Evolutionary conservation across 2,888 invertebrate species (phyloP).

Genomic region (Glyphotaelius pellucidus): DNA sequence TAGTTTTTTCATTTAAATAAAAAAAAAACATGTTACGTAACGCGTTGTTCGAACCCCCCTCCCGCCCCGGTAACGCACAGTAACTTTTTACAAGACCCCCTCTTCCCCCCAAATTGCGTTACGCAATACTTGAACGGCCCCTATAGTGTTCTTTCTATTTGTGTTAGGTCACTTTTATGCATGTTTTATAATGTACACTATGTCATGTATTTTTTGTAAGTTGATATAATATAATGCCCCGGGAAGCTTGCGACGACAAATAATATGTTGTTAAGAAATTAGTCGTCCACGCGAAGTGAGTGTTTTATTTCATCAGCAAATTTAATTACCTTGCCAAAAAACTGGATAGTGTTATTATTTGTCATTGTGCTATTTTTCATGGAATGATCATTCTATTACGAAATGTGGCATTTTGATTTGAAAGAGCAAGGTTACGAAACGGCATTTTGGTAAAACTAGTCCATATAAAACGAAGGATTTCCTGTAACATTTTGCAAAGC

Average conservation of each 20-base stretch:
- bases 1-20: too few relatives aligned
- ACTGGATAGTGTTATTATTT: neutral
- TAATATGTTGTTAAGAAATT: neutral
- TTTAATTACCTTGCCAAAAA: neutral
- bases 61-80: too few relatives aligned
- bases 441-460: conserved; percentile 19
- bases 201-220: neutral
- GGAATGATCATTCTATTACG: neutral
- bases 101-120: too few relatives aligned
- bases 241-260: neutral
- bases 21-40: too few relatives aligned
- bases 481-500: neutral
- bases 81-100: too few relatives aligned
- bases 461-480: conserved; percentile 18
- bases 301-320: neutral
- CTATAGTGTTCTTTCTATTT: neutral
- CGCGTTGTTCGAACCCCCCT: too few relatives aligned
- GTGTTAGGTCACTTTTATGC: neutral
- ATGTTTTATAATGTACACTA: neutral
- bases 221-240: neutral
- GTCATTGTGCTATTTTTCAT: neutral
- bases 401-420: conserved; percentile 6
- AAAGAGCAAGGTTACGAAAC: conserved; percentile 26
- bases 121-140: too few relatives aligned
- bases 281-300: neutral